Evolutionary conservation across 2,797 vertebrate species (phyloP).

Genomic region (Ceryle rudis): DNA sequence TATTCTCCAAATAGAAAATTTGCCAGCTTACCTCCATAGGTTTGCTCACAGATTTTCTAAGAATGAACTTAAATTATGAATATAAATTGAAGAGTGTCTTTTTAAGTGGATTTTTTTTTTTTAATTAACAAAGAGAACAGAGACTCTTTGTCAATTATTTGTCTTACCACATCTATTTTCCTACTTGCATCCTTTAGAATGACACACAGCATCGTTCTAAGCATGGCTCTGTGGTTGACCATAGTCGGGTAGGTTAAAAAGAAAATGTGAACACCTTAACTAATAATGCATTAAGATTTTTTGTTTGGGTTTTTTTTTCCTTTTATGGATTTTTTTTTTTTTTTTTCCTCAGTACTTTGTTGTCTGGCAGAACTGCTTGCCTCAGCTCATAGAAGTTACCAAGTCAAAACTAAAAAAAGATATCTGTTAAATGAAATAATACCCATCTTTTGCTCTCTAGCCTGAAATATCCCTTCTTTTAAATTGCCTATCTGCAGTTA

Average conservation of each 20-base stretch:
- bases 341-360: not conserved
- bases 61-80: not conserved
- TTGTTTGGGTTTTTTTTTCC: not conserved
- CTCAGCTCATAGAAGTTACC: not conserved
- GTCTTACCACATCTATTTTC: constrained; percentile 56
- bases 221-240: constrained; percentile 86
- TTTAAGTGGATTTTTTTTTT: not conserved
- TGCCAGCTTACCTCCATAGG: not conserved
- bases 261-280: not conserved
- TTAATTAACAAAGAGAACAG: constrained; percentile 26
- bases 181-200: constrained; percentile 74
- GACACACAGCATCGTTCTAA: constrained; percentile 78
- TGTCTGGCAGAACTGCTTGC: not conserved
- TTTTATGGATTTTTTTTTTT: not conserved
- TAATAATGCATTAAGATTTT: not conserved
- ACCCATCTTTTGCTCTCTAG: not conserved
- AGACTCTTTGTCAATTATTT: constrained; percentile 14
- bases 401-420: not conserved
- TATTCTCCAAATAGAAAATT: not conserved
- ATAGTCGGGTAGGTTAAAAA: constrained; percentile 88
- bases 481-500: not conserved
- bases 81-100: not conserved
- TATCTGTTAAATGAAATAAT: not conserved
- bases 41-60: not conserved
- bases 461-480: not conserved